Base-by-base conservation (phyloP, 2,888 invertebrate species). In the Perizoma affinitatum region DNA sequence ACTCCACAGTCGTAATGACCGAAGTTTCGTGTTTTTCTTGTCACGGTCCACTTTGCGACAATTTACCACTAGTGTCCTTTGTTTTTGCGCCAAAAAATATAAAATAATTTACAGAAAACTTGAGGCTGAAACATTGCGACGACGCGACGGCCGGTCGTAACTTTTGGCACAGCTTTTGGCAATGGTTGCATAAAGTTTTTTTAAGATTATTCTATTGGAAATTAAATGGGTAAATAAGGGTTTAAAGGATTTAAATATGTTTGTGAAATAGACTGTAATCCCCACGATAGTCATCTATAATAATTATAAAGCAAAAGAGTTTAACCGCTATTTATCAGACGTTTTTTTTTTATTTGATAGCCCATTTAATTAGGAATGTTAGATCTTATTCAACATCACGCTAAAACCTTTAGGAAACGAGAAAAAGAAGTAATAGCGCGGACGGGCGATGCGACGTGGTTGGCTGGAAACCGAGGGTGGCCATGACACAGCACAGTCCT, bases 1-100 rank as follows among this genome's bases (percentile, higher is more conserved):
- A 86, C 87, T 86, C 73, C 72, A 71, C 70, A 71, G 70, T 66
- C 74, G 76, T 87, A 87, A 88, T 86, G 84, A 87, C 78, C 78
- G 67, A 87, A 88, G 80, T 87, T 86, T 80, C 65, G 75, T 82
- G 82, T 84, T 87, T 84, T 87, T 86, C 80, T 84, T 84, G 79
- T 81, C 75, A 67, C 71, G 75, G 74, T 77, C 77, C 74, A 75
- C 78, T 82, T 80, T 76, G 71, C 74, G 72, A 75, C 75, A 75
- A 83, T 83, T 84, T 80, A 79, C 75, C 73, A 74, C 81, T 75
- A 73, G 60, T 69, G 67, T 45, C 70, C 63, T 67, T 71, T 71
- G 68, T 73, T 69, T 68, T 70, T 67, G 58, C 49, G 10, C 35
- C 45, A 43, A 58, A 61, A 48, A 51, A 61, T 59, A 62, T 61